Evolutionary conservation across 2,113 vertebrate genomes (phyloP).

Genomic region (Pseudonaja textilis): DNA sequence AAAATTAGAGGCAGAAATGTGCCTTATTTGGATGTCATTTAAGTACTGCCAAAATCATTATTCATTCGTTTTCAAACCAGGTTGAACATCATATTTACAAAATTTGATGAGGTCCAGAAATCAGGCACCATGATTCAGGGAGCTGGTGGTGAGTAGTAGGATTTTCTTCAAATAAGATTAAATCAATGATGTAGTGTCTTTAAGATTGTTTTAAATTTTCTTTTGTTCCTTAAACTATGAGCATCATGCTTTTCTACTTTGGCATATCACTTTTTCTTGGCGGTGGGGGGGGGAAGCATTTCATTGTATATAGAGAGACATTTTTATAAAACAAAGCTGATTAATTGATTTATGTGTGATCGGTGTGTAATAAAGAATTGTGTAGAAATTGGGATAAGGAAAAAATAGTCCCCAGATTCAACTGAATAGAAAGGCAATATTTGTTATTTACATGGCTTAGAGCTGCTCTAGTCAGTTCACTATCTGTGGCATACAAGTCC

Average conservation of each 20-base stretch:
- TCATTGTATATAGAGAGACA: no score
- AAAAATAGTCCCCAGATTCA: not conserved
- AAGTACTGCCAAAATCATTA: not conserved
- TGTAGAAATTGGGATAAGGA: not conserved
- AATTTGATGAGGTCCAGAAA: constrained; percentile 97
- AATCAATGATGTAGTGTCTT: not conserved
- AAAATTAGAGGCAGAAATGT: not conserved
- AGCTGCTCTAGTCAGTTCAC: not conserved
- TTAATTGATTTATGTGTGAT: not conserved
- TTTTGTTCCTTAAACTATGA: no score
- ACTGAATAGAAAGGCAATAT: not conserved
- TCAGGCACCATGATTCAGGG: constrained; percentile 94
- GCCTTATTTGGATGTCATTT: not conserved
- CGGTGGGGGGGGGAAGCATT: not conserved
- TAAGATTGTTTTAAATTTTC: not conserved
- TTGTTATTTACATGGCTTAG: not conserved
- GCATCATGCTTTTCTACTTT: not conserved
- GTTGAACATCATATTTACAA: constrained; percentile 98
- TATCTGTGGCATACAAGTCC: not conserved
- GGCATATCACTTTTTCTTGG: not conserved
- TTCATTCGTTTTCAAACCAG: constrained; percentile 68
- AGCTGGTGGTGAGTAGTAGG: constrained; percentile 81
- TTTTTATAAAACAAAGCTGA: not conserved
- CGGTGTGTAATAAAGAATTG: not conserved
- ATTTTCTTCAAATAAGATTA: not conserved